Evolutionary conservation across 2,888 invertebrate species (phyloP).

Genomic region (Gari tellinella): DNA sequence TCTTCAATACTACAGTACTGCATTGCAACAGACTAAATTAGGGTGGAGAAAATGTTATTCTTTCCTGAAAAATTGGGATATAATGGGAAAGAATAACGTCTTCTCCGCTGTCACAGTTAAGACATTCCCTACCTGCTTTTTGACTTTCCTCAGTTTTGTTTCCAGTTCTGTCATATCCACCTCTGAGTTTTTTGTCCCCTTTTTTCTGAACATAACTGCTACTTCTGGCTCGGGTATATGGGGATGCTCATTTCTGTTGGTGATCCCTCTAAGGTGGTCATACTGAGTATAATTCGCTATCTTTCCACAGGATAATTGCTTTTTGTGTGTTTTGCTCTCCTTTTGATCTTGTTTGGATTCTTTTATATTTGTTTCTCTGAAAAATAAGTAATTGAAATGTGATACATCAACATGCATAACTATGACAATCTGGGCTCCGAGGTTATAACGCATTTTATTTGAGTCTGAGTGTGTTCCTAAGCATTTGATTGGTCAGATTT

Average conservation of each 20-base stretch:
- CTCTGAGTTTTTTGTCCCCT: constrained; percentile 76
- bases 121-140: constrained; percentile 76
- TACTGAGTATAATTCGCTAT: constrained; percentile 93
- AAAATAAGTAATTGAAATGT: neutral
- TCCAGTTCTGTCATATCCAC: constrained; percentile 82
- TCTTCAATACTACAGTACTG: too few relatives aligned
- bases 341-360: constrained; percentile 18
- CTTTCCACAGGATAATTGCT: constrained; percentile 89
- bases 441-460: too few relatives aligned
- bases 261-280: constrained; percentile 94
- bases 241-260: constrained; percentile 92
- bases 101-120: too few relatives aligned
- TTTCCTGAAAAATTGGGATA: too few relatives aligned
- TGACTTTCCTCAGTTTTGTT: constrained; percentile 76
- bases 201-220: constrained; percentile 82
- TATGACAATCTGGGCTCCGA: too few relatives aligned
- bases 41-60: too few relatives aligned
- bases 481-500: too few relatives aligned
- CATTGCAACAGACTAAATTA: too few relatives aligned
- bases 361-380: constrained; percentile 1
- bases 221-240: constrained; percentile 91
- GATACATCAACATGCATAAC: too few relatives aligned
- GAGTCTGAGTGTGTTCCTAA: too few relatives aligned
- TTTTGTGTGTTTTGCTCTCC: constrained; percentile 32
- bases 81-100: too few relatives aligned